These are phyloP conservation scores for Pipistrellus kuhlii DNA, from an alignment of 2,797 vertebrate genomes.

Conservation along the genomic window DNA sequence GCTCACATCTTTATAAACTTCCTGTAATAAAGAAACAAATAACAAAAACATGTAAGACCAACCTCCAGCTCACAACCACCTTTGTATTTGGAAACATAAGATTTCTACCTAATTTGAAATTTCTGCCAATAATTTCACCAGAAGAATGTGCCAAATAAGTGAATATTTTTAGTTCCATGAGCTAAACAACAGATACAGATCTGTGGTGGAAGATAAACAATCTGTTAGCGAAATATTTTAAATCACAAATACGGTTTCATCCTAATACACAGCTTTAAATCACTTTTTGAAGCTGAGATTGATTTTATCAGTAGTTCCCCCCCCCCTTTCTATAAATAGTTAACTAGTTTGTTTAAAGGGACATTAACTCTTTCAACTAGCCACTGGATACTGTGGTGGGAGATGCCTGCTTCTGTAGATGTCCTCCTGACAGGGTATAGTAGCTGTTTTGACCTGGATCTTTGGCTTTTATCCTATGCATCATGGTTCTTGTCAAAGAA, in stretches of 20 bases:
- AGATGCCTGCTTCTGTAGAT: conserved; percentile 58
- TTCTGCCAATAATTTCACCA: conserved; percentile 81
- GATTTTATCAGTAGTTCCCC: conserved; percentile 55
- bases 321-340: background rate
- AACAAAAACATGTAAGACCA: background rate
- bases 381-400: conserved; percentile 54
- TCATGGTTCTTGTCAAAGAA: conserved; percentile 75
- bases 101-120: conserved; percentile 81
- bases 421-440: conserved; percentile 72
- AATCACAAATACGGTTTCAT: conserved; percentile 64
- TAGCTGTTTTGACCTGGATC: conserved; percentile 74
- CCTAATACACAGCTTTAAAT: conserved; percentile 62
- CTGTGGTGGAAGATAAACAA: conserved; percentile 82
- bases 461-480: conserved; percentile 68
- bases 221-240: conserved; percentile 82
- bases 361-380: conserved; percentile 79
- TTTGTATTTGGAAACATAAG: conserved; percentile 71
- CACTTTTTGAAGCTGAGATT: conserved; percentile 43
- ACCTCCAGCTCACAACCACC: background rate
- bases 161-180: conserved; percentile 83
- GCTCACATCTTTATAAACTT: background rate
- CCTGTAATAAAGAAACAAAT: conserved; percentile 48
- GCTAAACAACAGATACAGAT: conserved; percentile 82
- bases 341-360: conserved; percentile 76
- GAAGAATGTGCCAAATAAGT: conserved; percentile 77